These are phyloP conservation scores for Hemiscyllium ocellatum DNA, from an alignment of 2,113 vertebrate species.

Conservation along the genomic window DNA sequence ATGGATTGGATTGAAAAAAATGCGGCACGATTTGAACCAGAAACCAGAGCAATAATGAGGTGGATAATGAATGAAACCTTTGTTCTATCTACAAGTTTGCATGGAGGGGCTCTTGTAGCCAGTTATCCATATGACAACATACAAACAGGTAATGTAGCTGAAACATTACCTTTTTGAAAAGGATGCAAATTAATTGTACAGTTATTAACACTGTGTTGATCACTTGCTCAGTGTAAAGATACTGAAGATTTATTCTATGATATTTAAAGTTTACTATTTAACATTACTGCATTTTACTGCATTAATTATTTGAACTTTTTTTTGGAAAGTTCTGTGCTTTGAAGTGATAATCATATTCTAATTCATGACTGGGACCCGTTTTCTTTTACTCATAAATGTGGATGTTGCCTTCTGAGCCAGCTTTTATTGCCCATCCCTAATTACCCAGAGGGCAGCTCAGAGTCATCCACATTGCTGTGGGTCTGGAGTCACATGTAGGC, in stretches of 20 bases:
- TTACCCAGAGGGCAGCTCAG: too few relatives aligned
- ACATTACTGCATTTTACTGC: too few relatives aligned
- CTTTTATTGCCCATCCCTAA: too few relatives aligned
- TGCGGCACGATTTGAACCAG: constrained; percentile 58
- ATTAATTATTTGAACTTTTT: not conserved
- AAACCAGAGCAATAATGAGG: constrained; percentile 76
- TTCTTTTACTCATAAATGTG: too few relatives aligned
- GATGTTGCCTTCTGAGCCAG: too few relatives aligned
- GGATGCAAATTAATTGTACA: not conserved
- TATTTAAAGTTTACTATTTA: not conserved
- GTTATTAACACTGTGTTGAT: not conserved
- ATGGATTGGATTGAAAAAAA: constrained; percentile 70
- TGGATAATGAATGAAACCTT: constrained; percentile 79
- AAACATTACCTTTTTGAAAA: not conserved
- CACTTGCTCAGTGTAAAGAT: not conserved
- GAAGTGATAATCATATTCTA: not conserved
- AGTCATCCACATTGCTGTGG: too few relatives aligned
- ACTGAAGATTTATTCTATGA: not conserved
- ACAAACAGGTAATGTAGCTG: constrained; percentile 56
- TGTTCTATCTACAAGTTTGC: constrained; percentile 89
- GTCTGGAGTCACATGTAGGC: too few relatives aligned
- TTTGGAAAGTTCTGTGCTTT: not conserved
- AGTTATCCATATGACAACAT: constrained; percentile 90
- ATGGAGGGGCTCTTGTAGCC: constrained; percentile 85
- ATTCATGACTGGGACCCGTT: not conserved